Conservation (phyloP, 2,113 vertebrate genomes). For the Pollachius pollachius region DNA sequence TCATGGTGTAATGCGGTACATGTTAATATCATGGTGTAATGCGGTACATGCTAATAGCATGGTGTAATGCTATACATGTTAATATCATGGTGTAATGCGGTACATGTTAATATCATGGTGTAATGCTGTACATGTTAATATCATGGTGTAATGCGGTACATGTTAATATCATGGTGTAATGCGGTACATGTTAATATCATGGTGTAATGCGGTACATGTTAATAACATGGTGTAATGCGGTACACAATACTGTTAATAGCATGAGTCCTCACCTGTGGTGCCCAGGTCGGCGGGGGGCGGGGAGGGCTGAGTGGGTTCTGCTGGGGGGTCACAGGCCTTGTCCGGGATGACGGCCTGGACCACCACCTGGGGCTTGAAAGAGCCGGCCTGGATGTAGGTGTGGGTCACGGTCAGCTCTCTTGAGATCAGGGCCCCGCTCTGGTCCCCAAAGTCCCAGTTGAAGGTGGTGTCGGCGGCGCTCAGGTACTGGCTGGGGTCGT, state of each 20-base stretch:
- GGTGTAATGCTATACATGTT: too few species aligned
- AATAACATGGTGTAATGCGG: too few species aligned
- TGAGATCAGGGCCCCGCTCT: slow-evolving; percentile 88
- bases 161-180: neutral
- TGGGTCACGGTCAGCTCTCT: slow-evolving; percentile 83
- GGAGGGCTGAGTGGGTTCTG: slow-evolving; percentile 45
- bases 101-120: neutral
- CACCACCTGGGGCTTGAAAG: slow-evolving; percentile 78
- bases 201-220: neutral
- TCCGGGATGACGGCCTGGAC: slow-evolving; percentile 89
- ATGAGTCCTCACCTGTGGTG: slow-evolving; percentile 52
- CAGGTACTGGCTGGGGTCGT: slow-evolving; percentile 89
- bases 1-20: too few species aligned
- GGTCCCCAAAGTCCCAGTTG: slow-evolving; percentile 93
- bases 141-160: too few species aligned
- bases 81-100: too few species aligned
- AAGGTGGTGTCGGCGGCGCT: slow-evolving; percentile 82
- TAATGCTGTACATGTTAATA: too few species aligned
- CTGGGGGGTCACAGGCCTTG: slow-evolving; percentile 69
- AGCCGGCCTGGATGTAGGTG: slow-evolving; percentile 79
- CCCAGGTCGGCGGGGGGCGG: slow-evolving; percentile 28
- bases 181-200: too few species aligned
- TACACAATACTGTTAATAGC: neutral
- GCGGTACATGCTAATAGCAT: neutral
- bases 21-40: too few species aligned